These are phyloP conservation scores for Phyllotreta cruciferae DNA, from an alignment of 2,888 invertebrate species.

Conservation along the genomic window DNA sequence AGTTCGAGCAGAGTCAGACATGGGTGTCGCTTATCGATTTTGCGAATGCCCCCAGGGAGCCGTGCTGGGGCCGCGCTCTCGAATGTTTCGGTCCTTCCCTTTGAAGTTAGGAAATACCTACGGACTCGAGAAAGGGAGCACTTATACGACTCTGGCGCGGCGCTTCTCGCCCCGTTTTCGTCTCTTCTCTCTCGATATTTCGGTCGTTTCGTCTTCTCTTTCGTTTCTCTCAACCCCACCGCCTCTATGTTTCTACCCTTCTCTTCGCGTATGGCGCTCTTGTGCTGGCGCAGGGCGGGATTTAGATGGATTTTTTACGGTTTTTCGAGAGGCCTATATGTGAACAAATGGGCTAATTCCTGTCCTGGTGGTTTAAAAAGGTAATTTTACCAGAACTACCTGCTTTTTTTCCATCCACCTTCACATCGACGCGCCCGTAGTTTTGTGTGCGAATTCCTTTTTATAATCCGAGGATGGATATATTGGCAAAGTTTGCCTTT, in stretches of 20 bases:
- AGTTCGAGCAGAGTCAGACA: conserved; percentile 29
- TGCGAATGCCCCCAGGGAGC: conserved; percentile 45
- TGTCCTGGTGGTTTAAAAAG: background rate
- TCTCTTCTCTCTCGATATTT: conserved; percentile 8
- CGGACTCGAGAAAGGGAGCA: conserved; percentile 35
- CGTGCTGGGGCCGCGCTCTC: conserved; percentile 26
- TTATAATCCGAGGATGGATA: conserved; percentile 18
- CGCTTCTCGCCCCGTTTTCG: conserved; percentile 2
- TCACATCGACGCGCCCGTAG: background rate
- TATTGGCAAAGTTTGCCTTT: conserved; percentile 13
- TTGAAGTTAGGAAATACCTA: conserved; percentile 46
- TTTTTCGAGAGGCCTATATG: too few species aligned
- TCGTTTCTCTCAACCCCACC: conserved; percentile 5
- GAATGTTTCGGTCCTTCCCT: conserved; percentile 39
- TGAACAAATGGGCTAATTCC: background rate
- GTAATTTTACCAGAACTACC: conserved; percentile 12
- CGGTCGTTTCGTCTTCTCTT: conserved; percentile 10
- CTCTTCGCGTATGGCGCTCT: background rate
- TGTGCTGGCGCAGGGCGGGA: too few species aligned
- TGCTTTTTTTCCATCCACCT: conserved; percentile 7
- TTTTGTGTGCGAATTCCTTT: conserved; percentile 18
- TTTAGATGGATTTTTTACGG: too few species aligned
- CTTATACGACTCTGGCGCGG: conserved; percentile 10
- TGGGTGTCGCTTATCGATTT: conserved; percentile 47
- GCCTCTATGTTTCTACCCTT: conserved; percentile 7